Base-by-base conservation (phyloP, 2,888 invertebrate species). In the Caenorhabditis sp. region DNA sequence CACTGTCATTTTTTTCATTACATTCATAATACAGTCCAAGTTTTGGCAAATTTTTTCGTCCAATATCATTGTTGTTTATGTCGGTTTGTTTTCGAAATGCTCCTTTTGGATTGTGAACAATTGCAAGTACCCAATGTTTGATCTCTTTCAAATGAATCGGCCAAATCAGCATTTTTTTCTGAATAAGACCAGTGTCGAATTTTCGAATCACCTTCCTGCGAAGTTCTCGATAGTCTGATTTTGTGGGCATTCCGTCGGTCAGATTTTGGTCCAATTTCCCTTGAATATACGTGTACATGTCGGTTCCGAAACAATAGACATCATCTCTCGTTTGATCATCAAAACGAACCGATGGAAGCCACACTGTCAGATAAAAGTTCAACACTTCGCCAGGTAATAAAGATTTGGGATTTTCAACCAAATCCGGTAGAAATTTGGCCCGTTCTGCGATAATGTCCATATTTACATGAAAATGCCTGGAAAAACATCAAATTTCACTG, bases 41-140 rank as follows among this genome's bases (percentile, higher is more conserved):
- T 17, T n/a, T 10, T 19, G 31, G 26, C 0, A 10, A 14, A 17
- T 58, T 59, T 10, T 54, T 60, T 8, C 24, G 23, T 10, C n/a
- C 24, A 14, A 23, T 57, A 31, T 31, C 31, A 31, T 31, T 31
- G 10, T 31, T 10, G 4, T 31, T 10, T 6, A 6, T 31, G 4
- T 31, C 31, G 5, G 10, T 10, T 1, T 5, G 6, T 21, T 51
- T 43, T 4, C 55, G 51, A 21, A 65, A 53, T 4, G 69, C 69
- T 8, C 65, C 69, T 0, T 24, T n/a, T 19, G 65, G 64, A 37
- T 69, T 69, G 36, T 69, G 69, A 50, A 69, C 53, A 5, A 69
- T 12, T n/a, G 50, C 62, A 4, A 69, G 58, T 27, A 23, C 51
- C 68, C 69, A 69, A 36, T 69, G 69, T 26, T 69, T 69, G 5